A percentile compares a stretch with the other conserved stretches of the same genome.
Conservation (phyloP, 2,113 vertebrate genomes). For the Fukomys damarensis region DNA sequence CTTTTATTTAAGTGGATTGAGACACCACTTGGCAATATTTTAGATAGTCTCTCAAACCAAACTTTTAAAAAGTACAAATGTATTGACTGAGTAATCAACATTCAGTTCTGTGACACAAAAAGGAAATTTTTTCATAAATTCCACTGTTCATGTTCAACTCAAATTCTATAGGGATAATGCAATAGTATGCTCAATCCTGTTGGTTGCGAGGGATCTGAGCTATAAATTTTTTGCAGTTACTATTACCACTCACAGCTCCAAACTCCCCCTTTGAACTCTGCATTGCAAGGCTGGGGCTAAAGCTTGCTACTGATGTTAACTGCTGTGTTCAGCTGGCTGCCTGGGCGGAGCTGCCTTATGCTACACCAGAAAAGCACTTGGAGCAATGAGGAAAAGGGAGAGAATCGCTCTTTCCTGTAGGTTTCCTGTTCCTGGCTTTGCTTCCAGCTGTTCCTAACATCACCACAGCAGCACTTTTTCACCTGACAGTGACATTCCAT, state of each 20-base stretch:
- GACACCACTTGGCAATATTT: background rate
- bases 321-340: background rate
- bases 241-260: background rate
- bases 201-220: background rate
- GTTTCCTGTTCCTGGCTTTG: background rate
- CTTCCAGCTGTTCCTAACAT: background rate
- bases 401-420: background rate
- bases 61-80: background rate
- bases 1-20: background rate
- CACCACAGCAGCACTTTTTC: background rate
- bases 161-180: background rate
- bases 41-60: background rate
- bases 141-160: background rate
- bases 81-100: background rate
- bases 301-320: background rate
- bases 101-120: background rate
- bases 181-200: background rate
- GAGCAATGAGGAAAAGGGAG: background rate
- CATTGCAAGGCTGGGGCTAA: background rate
- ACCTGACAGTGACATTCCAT: slow-evolving; percentile 9
- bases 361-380: background rate
- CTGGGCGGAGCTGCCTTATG: background rate
- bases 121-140: slow-evolving; percentile 2
- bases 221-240: background rate
- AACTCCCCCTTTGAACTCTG: too few relatives aligned